Percentiles rank a stretch among this genome's conserved stretches.
phyloP scores from a whole-genome alignment of 2,113 vertebrate genomes.

The Platysternon megacephalum region DNA sequence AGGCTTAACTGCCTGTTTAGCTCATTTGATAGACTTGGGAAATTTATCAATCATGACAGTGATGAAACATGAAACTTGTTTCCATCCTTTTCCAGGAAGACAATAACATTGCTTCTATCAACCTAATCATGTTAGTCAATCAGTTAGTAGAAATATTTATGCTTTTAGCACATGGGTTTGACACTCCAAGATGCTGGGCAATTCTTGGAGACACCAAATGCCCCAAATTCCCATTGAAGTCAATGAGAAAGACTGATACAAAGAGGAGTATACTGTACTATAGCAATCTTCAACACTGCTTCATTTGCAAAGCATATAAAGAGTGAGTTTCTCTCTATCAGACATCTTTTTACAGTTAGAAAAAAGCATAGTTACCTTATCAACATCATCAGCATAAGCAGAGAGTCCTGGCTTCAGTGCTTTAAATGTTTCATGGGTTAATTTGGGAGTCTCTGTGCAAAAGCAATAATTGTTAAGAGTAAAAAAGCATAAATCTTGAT shows the following conservation, averaged over 20 bases:
- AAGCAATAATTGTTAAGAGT: slow-evolving; percentile 40
- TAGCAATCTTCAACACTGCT: neutral
- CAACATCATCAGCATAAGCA: slow-evolving; percentile 89
- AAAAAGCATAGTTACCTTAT: slow-evolving; percentile 81
- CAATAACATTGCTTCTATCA: neutral
- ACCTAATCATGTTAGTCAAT: neutral
- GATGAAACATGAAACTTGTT: neutral
- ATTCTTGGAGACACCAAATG: neutral
- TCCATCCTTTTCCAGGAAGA: neutral
- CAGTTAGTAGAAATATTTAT: neutral
- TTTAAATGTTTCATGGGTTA: slow-evolving; percentile 89
- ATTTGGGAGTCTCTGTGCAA: slow-evolving; percentile 82
- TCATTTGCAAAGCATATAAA: neutral
- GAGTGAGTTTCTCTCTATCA: neutral
- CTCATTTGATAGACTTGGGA: neutral
- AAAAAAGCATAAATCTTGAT: neutral
- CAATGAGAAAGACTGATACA: neutral
- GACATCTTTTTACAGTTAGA: neutral
- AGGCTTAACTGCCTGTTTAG: neutral
- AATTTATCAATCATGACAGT: no score
- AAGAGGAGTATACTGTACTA: neutral
- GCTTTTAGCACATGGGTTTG: neutral
- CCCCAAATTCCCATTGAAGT: neutral
- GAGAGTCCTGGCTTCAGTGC: slow-evolving; percentile 94
- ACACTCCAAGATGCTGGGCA: neutral